phyloP scores from a whole-genome alignment of 2,113 vertebrate genomes.

The Amphilophus citrinellus region DNA sequence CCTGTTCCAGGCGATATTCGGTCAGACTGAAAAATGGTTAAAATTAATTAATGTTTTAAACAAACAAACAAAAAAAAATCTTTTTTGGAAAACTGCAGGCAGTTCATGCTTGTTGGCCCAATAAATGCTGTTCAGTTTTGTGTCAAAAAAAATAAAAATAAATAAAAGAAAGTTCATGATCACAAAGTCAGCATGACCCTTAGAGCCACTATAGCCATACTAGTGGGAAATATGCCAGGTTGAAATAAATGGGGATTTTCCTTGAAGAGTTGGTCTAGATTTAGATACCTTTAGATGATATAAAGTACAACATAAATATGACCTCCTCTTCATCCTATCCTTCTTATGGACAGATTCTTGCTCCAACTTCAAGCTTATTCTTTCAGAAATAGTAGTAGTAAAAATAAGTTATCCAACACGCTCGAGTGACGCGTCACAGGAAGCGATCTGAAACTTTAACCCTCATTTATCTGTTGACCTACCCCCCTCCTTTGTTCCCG shows the following conservation, averaged over 20 bases:
- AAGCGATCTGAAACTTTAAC: constrained; percentile 11
- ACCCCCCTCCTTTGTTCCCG: constrained; percentile 66
- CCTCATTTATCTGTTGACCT: constrained; percentile 58
- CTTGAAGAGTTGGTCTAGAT: constrained; percentile 11
- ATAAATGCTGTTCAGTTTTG: not conserved
- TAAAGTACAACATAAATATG: constrained; percentile 12
- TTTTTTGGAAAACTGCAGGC: not conserved
- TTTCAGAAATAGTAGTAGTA: constrained; percentile 10
- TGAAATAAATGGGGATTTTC: constrained; percentile 3
- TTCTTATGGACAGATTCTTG: constrained; percentile 5
- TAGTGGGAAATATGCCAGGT: not conserved
- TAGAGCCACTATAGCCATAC: not conserved
- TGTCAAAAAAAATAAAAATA: not conserved
- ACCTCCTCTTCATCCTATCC: constrained; percentile 12
- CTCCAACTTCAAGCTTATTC: constrained; percentile 1
- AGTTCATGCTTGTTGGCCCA: not conserved
- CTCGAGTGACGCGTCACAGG: constrained; percentile 2
- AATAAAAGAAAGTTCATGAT: not conserved
- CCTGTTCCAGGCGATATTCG: not conserved
- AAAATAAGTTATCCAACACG: not conserved
- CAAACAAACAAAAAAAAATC: not conserved
- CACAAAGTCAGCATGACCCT: constrained; percentile 2
- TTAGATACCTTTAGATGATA: constrained; percentile 3
- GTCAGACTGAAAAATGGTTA: constrained; percentile 11
- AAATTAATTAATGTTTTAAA: not conserved